Conservation (phyloP, 2,113 vertebrate species). For the Coptodon rendalli region DNA sequence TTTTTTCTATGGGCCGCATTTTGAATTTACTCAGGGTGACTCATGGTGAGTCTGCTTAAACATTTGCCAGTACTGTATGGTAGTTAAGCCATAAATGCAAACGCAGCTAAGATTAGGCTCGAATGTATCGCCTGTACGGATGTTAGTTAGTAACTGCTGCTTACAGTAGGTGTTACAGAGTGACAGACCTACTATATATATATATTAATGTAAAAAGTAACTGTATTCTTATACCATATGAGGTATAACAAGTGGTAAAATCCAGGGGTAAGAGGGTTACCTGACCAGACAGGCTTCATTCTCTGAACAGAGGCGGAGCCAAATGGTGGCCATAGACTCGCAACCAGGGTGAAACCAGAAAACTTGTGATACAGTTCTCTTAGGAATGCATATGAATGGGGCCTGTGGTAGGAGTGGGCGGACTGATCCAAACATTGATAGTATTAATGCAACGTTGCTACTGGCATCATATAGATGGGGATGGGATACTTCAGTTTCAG, state of each 20-base stretch:
- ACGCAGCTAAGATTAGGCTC: background rate
- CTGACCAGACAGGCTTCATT: background rate
- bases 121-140: fast-evolving
- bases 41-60: background rate
- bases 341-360: background rate
- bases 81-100: background rate
- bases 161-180: background rate
- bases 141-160: background rate
- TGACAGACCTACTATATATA: background rate
- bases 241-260: background rate
- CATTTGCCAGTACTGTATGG: background rate
- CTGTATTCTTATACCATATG: fast-evolving
- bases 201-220: fast-evolving
- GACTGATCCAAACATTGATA: background rate
- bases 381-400: background rate
- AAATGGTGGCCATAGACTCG: background rate
- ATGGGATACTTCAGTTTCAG: background rate
- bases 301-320: background rate
- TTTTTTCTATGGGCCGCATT: background rate
- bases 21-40: background rate
- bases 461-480: fast-evolving
- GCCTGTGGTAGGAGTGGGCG: background rate
- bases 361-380: fast-evolving
- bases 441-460: fast-evolving
- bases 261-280: background rate